phyloP scores from a whole-genome alignment of 2,888 invertebrate species.

The Eulithis testata region DNA sequence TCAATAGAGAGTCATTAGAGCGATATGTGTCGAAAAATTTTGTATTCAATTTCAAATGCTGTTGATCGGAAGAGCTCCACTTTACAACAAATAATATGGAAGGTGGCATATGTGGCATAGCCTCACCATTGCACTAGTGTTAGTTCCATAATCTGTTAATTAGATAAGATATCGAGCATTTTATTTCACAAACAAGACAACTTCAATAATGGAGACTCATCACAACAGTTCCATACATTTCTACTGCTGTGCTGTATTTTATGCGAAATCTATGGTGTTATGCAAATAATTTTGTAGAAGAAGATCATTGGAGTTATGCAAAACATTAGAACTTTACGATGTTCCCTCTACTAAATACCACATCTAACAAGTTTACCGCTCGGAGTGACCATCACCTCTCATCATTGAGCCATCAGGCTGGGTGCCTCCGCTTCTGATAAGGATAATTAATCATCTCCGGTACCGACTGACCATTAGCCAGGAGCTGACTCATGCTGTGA shows the following conservation, averaged over 20 bases:
- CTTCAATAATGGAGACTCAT: conserved; percentile 4
- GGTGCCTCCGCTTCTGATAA: conserved; percentile 65
- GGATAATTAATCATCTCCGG: conserved; percentile 76
- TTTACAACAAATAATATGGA: conserved; percentile 17
- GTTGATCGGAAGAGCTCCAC: conserved; percentile 35
- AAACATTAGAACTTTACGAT: background rate
- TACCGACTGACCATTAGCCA: conserved; percentile 76
- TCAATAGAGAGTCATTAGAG: conserved; percentile 50
- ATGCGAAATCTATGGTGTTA: too few relatives aligned
- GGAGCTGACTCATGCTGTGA: conserved; percentile 70
- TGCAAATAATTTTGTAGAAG: too few relatives aligned
- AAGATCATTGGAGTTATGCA: too few relatives aligned
- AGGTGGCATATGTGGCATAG: conserved; percentile 29
- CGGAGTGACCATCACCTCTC: conserved; percentile 56
- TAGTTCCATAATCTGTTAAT: conserved; percentile 31
- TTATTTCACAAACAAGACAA: conserved; percentile 34
- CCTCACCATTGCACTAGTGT: conserved; percentile 28
- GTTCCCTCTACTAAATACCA: conserved; percentile 29
- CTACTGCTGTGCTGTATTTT: too few relatives aligned
- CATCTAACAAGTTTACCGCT: conserved; percentile 36
- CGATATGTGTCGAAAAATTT: conserved; percentile 47
- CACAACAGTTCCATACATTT: background rate
- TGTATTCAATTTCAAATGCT: conserved; percentile 44
- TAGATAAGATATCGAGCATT: conserved; percentile 15
- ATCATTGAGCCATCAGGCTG: conserved; percentile 77